Evolutionary conservation across 64 coral and sea anemone species (phyloP), one percentile per base, ranked within the genome.

Genomic region (Platygyra sinensis): DNA sequence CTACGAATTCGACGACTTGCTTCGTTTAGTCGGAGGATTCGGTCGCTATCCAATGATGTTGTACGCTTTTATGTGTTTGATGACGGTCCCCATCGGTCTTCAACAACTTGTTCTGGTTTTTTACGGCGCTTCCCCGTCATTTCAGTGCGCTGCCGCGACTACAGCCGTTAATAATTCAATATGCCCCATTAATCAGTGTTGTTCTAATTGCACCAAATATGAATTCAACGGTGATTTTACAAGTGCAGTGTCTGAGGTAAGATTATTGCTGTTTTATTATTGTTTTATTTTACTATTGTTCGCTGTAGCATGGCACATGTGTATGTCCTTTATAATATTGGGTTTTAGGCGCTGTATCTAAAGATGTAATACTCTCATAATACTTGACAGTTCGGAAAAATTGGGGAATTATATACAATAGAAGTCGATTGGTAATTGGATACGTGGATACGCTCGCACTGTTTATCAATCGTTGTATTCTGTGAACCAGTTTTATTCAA

Each of bases 1-100:
- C n/a, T 89, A 94, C 62, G 82, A 90, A 49, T 94, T 94, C 54
- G 93, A 94, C 24, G 93, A 94, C 60, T 83, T 94, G 22, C 82
- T 94, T 29, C 72, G 31, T 30, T 79, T 94, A 39, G 93, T 91
- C 5, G 93, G 93, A 25, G 93, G 93, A 36, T 94, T 94, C 28
- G 93, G 93, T 61, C 80, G 93, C 1, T 94, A 94, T 31, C 84
- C 89, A 8, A 74, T 61, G 22, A 51, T 82, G 62, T 75, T 94
- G 24, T 94, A 94, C 50, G 74, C 25, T 4, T 94, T 94, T 22
- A 94, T 91, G 93, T 94, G 93, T 39, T 62, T 94, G n/a, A 72
- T 91, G 46, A 90, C 93, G 2, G 80, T 94, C 24, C 93, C 93
- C 13, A 82, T 83, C 27, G 93, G 93, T 3, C 73, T 88, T 38